Percentiles rank a stretch among this genome's conserved stretches.
phyloP scores from a whole-genome alignment of 2,888 invertebrate species.

The Ormia ochracea region DNA sequence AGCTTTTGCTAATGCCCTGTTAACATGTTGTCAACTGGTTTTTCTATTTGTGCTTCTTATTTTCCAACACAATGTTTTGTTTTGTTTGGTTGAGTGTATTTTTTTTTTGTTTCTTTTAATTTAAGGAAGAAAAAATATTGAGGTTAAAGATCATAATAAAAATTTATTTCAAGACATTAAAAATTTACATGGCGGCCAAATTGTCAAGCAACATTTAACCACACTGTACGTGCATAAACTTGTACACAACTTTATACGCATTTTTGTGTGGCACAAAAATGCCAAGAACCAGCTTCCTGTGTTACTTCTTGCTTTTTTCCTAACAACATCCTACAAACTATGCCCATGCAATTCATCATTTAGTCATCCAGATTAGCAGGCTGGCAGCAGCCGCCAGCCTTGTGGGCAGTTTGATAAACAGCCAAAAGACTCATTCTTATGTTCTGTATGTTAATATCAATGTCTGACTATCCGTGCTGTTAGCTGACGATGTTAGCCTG shows the following conservation, averaged over 20 bases:
- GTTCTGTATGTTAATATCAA: background rate
- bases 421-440: slow-evolving; percentile 16
- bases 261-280: background rate
- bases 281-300: slow-evolving; percentile 23
- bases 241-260: background rate
- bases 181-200: slow-evolving; percentile 17
- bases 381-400: background rate
- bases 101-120: too few species aligned
- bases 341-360: slow-evolving; percentile 24
- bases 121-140: background rate
- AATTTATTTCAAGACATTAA: slow-evolving; percentile 7
- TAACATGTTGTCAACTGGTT: background rate
- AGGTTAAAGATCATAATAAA: background rate
- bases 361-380: slow-evolving; percentile 38
- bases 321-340: background rate
- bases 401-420: slow-evolving; percentile 29
- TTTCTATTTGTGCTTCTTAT: background rate
- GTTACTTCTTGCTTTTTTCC: background rate
- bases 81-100: too few species aligned
- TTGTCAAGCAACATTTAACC: slow-evolving; percentile 7
- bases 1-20: background rate
- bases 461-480: background rate
- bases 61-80: background rate
- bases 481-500: slow-evolving; percentile 15
- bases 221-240: background rate